These are phyloP conservation scores for Cephus sareptanus DNA, from an alignment of 2,888 invertebrate genomes.

Conservation along the genomic window DNA sequence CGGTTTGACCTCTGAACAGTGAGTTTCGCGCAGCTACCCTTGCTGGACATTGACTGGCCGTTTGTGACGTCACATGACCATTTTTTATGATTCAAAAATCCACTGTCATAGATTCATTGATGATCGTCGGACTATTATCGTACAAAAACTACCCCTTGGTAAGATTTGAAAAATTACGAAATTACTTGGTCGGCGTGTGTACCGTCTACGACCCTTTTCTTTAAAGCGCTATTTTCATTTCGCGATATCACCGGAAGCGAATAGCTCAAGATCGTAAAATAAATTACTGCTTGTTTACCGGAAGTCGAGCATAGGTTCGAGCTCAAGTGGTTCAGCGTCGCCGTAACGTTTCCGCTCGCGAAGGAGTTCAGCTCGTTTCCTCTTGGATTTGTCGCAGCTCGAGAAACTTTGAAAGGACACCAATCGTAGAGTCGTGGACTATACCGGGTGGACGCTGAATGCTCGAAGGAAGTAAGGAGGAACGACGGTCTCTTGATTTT, in stretches of 20 bases:
- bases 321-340: not conserved
- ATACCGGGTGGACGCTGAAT: not conserved
- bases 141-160: not conserved
- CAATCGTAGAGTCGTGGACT: not conserved
- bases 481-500: conserved; percentile 35
- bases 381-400: not conserved
- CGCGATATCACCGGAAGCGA: not conserved
- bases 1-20: conserved; percentile 45
- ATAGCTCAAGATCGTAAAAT: not conserved
- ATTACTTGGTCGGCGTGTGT: not conserved
- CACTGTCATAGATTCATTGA: no score
- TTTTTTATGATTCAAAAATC: not conserved
- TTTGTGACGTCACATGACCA: not conserved
- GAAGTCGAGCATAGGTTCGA: not conserved
- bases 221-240: not conserved
- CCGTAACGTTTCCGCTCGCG: not conserved
- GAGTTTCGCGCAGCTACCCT: conserved; percentile 53
- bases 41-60: conserved; percentile 34
- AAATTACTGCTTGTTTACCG: not conserved
- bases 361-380: not conserved
- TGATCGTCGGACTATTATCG: not conserved
- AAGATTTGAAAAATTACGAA: not conserved
- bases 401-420: not conserved
- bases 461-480: not conserved
- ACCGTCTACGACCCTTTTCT: not conserved